A percentile compares a stretch with the other conserved stretches of the same genome.
These are phyloP conservation scores for Drosophila auraria DNA, from an alignment of 1,140 invertebrate species.

Conservation along the genomic window DNA sequence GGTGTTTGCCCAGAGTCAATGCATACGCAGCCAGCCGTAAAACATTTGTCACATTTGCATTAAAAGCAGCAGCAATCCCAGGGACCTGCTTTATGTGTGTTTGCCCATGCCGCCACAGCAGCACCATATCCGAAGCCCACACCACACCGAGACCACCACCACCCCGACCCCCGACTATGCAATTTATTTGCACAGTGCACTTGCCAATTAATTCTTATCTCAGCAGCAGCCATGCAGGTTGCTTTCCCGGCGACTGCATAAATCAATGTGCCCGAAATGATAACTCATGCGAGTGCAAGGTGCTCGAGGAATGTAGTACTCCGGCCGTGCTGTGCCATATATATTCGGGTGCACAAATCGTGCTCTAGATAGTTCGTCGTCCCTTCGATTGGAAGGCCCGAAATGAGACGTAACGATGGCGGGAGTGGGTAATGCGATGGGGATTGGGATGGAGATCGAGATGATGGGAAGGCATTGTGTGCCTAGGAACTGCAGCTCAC, in stretches of 20 bases:
- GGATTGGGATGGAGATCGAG: not conserved
- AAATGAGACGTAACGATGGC: conserved; percentile 29
- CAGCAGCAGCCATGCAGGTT: conserved; percentile 74
- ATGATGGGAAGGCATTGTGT: conserved; percentile 27
- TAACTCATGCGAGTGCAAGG: conserved; percentile 69
- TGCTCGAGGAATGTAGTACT: conserved; percentile 4
- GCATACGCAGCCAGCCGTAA: conserved; percentile 74
- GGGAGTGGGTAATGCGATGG: not conserved
- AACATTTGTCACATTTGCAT: conserved; percentile 84
- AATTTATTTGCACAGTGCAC: conserved; percentile 80
- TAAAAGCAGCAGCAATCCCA: conserved; percentile 63
- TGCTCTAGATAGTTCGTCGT: conserved; percentile 31
- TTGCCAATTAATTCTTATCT: conserved; percentile 83
- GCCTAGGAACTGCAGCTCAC: conserved; percentile 62
- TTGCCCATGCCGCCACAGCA: conserved; percentile 7
- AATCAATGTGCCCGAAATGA: conserved; percentile 75
- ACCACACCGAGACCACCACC: not conserved
- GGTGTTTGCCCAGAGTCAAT: conserved; percentile 80
- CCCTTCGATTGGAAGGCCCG: conserved; percentile 34
- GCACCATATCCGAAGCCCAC: conserved; percentile 6
- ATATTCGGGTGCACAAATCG: conserved; percentile 51
- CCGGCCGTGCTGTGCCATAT: not conserved
- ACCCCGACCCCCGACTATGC: conserved; percentile 35
- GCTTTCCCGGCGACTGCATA: conserved; percentile 72
- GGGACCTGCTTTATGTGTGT: conserved; percentile 42